phyloP scores from a whole-genome alignment of 2,797 vertebrate genomes.

The Mus minutoides region DNA sequence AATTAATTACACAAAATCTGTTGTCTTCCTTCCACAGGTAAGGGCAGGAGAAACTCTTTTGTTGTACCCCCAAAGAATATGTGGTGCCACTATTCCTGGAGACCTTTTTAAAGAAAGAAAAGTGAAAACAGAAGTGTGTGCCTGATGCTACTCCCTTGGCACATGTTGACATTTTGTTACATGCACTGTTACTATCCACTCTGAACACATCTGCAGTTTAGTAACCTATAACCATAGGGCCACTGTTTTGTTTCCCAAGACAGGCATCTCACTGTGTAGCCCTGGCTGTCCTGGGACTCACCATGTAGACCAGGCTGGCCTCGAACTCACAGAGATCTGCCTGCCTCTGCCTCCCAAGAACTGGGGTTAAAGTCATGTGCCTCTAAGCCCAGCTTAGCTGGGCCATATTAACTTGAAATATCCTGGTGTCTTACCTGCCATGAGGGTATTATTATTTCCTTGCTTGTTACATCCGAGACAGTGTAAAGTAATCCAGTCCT shows the following conservation, averaged over 20 bases:
- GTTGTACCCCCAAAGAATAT: background rate
- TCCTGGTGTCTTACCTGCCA: background rate
- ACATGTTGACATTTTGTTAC: background rate
- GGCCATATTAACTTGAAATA: background rate
- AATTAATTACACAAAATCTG: background rate
- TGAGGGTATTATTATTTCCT: background rate
- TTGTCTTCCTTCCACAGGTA: background rate
- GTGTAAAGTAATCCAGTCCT: background rate
- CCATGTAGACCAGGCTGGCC: background rate
- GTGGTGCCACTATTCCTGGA: background rate
- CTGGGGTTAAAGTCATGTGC: background rate
- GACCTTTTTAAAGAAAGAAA: background rate
- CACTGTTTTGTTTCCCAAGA: background rate
- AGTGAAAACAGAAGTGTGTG: background rate
- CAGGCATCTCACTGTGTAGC: background rate
- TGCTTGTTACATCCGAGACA: background rate
- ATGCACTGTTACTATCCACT: background rate
- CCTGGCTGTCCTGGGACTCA: background rate
- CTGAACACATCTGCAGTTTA: background rate
- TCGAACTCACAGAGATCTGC: background rate
- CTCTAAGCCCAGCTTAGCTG: background rate
- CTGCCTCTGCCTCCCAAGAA: background rate
- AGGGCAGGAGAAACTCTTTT: background rate
- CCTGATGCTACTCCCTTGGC: background rate
- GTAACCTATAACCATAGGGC: background rate